Evolutionary conservation across 92 coral and sea anemone genomes (phyloP), one percentile per base, ranked within the genome.

Genomic region (Parazoanthus atlanticus): DNA sequence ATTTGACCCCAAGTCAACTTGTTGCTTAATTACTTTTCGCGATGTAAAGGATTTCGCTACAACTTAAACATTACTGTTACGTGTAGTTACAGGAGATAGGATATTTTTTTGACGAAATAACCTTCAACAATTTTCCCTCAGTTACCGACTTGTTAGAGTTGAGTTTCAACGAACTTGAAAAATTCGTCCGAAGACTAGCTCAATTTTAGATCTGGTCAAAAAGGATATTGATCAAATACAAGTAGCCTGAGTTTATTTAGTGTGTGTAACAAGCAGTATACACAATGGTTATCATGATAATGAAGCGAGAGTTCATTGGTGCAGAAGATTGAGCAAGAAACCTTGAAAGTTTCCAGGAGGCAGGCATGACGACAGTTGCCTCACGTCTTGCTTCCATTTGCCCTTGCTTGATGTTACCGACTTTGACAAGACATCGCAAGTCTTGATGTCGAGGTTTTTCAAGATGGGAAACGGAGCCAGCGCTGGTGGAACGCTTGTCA

Each of bases 391-490:
- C 25, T 70, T 38, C 64, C 58, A 1, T 84, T 43, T 26, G 77
- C 43, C 9, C 12, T 66, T 66, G 28, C 76, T 82, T 82, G 19
- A 66, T 66, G 13, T 70, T 41, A 33, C 87, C 87, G 87, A 84
- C 87, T 28, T 29, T 84, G 3, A 32, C 7, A 84, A 25, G 52
- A 58, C 5, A 10, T 65, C 29, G 11, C 74, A 21, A 64, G 3
- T 65, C 17, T 82, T 82, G 86, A 82, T 82, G 86, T 84, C 78
- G 89, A 61, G 41, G 71, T 56, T 81, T 25, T 23, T 66, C 70
- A 89, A 56, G 66, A 97, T 97, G 99, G 99, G 98, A 47, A 94
- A 92, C 66, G 94, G 95, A 10, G 95, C 93, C 17, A 94, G 98
- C 54, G 79, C 94, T 65, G 89, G 91, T 13, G 90, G 82, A 5